phyloP scores from a whole-genome alignment of 2,797 vertebrate genomes.

The Heterohyrax brucei region DNA sequence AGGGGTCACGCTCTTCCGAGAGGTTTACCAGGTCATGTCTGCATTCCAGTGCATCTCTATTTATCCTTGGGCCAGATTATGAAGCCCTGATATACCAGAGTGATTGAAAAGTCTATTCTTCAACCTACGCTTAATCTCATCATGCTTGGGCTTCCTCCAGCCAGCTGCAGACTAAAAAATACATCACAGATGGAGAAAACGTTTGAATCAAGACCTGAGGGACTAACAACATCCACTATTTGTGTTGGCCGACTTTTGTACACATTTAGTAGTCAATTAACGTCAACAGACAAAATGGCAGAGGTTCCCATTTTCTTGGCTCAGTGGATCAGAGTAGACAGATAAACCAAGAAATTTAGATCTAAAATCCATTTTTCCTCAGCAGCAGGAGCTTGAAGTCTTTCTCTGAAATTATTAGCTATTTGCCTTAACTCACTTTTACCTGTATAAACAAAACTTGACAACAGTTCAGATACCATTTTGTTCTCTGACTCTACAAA shows the following conservation, averaged over 20 bases:
- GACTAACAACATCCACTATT: neutral
- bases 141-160: neutral
- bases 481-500: neutral
- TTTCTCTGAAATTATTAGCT: constrained; percentile 8
- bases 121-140: neutral
- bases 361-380: neutral
- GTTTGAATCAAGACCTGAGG: neutral
- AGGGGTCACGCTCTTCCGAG: too few relatives aligned
- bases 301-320: neutral
- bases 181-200: fast-evolving
- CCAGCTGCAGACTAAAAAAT: neutral
- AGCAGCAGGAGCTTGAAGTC: neutral
- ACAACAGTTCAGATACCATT: neutral
- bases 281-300: neutral
- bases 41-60: neutral
- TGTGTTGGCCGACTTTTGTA: neutral
- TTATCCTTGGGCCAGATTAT: constrained; percentile 26
- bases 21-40: neutral
- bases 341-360: neutral
- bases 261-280: neutral
- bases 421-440: neutral
- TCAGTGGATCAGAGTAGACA: neutral
- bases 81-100: neutral
- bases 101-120: neutral
- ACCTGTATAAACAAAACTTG: neutral